Evolutionary conservation across 2,888 invertebrate species (phyloP).

Genomic region (Dione juno): DNA sequence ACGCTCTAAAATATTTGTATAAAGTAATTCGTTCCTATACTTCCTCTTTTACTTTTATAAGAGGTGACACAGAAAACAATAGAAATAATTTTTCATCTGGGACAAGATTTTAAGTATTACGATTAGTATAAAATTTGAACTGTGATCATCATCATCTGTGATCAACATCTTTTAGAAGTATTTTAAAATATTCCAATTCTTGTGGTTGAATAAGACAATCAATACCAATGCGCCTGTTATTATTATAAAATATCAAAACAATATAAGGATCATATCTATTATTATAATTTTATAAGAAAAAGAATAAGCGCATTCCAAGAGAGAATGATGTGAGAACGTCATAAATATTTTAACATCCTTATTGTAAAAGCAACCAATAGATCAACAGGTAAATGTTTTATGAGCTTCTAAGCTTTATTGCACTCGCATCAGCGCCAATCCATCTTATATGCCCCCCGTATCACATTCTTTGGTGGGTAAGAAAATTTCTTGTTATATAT

Average conservation of each 20-base stretch:
- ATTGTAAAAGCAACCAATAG: conserved; percentile 19
- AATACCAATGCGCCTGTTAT: not conserved
- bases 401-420: conserved; percentile 37
- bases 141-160: too few species aligned
- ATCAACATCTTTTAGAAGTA: too few species aligned
- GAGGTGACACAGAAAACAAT: too few species aligned
- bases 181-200: too few species aligned
- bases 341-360: conserved; percentile 28
- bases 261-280: not conserved
- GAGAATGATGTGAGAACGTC: not conserved
- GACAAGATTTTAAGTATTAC: too few species aligned
- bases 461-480: conserved; percentile 59
- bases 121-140: too few species aligned
- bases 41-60: too few species aligned
- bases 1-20: too few species aligned
- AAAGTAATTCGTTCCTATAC: too few species aligned
- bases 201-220: too few species aligned
- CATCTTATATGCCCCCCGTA: conserved; percentile 55
- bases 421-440: conserved; percentile 55
- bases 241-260: not conserved
- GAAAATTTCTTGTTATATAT: conserved; percentile 64
- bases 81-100: too few species aligned
- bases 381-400: conserved; percentile 33
- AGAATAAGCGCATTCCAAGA: not conserved
- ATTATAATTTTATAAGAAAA: not conserved